Base-by-base conservation (phyloP, 2,113 vertebrate species). In the Pseudorectes ferrugineus region DNA sequence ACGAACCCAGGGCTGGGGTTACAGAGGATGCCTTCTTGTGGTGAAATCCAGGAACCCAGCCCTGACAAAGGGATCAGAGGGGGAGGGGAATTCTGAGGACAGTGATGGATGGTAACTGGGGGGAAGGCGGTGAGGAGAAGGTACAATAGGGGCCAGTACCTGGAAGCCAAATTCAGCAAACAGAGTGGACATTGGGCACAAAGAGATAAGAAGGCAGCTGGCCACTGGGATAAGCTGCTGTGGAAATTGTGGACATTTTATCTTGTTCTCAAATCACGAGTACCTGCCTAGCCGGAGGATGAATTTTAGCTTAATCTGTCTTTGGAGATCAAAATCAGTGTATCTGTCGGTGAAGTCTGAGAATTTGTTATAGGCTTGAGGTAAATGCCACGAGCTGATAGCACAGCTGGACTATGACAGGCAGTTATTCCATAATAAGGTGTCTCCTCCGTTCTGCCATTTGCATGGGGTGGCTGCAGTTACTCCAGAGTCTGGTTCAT, bases 371-470 rank as follows among this genome's bases (percentile, higher is more conserved):
- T n/a, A 31, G 40, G 58, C 75, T 90, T 71, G 48, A 86, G 36
- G 36, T 83, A 59, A 92, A 79, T 79, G 67, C 35, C 49, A 42
- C 0, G 3, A 78, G 36, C 52, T 59, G 70, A 55, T 70, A 35
- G 35, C 43, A 42, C 20, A 42, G 55, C 59, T 58, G 61, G 65
- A 9, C 66, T 89, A 11, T 35, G 72, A n/a, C 57, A 48, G 58
- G 24, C 45, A 67, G 9, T 51, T 83, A 55, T 36, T 49, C 36
- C 23, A 49, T 23, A 51, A 42, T 25, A 77, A 43, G 1, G 0
- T 8, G 24, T 59, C 6, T 7, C 12, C 45, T 72, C 15, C 0
- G 1, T 58, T 76, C 59, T 73, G 29, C 36, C 0, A 0, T 55
- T 88, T 80, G 31, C 26, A 6, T 19, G 9, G 38, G 35, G 26